Percentiles rank a stretch among this genome's conserved stretches.
Evolutionary conservation across 2,797 vertebrate species (phyloP).

Genomic region (Thamnophis elegans): DNA sequence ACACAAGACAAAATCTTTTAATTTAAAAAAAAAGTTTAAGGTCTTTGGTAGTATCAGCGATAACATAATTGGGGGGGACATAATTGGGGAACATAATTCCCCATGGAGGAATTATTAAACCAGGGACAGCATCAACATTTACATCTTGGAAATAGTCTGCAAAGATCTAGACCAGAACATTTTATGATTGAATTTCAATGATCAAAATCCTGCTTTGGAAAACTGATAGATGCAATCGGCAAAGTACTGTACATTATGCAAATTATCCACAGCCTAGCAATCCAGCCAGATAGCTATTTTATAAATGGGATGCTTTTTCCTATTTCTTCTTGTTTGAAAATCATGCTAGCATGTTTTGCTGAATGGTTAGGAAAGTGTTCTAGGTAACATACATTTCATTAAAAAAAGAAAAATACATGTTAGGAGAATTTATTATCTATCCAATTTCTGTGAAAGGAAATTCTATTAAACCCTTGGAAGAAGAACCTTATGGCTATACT

Average conservation of each 20-base stretch:
- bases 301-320: background rate
- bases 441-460: conserved; percentile 71
- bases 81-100: background rate
- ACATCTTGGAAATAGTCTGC: background rate
- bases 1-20: background rate
- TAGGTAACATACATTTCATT: conserved; percentile 53
- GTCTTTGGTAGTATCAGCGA: background rate
- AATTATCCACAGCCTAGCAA: background rate
- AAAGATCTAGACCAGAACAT: background rate
- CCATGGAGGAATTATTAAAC: background rate
- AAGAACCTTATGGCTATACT: conserved; percentile 67
- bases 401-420: conserved; percentile 33
- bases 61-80: background rate
- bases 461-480: conserved; percentile 77
- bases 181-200: background rate
- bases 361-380: conserved; percentile 57
- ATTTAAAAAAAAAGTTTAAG: background rate
- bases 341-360: conserved; percentile 24
- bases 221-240: background rate
- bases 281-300: background rate
- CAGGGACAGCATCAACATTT: background rate
- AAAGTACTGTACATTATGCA: background rate
- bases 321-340: conserved; percentile 1
- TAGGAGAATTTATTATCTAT: conserved; percentile 63
- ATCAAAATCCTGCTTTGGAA: background rate